Percentiles rank a stretch among this genome's conserved stretches.
These are phyloP conservation scores for Zaprionus vittiger DNA, from an alignment of 1,140 invertebrate genomes.

Conservation along the genomic window DNA sequence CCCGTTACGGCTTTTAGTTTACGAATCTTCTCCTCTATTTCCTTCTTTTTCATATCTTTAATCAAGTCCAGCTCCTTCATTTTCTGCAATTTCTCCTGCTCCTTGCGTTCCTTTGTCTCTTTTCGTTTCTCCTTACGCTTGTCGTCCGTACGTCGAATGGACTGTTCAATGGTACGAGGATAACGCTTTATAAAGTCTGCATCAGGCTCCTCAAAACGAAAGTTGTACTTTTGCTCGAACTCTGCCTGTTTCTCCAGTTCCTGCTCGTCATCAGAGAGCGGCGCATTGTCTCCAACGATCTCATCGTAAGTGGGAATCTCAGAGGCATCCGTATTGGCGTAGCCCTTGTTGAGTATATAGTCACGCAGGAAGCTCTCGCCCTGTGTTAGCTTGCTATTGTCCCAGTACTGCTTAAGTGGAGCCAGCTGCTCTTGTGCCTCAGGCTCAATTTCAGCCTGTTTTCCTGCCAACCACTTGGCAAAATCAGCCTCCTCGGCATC, in stretches of 20 bases:
- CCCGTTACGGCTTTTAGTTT: slow-evolving; percentile 96
- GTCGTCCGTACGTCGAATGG: slow-evolving; percentile 92
- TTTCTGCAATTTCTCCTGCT: slow-evolving; percentile 92
- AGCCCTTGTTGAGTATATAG: slow-evolving; percentile 95
- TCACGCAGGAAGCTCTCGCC: slow-evolving; percentile 96
- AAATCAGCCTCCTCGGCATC: slow-evolving; percentile 88
- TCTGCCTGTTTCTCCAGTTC: slow-evolving; percentile 92
- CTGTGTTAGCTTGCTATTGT: slow-evolving; percentile 90
- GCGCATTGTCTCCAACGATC: slow-evolving; percentile 88
- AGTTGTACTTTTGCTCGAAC: slow-evolving; percentile 98
- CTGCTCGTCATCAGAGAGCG: slow-evolving; percentile 92
- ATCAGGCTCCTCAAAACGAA: slow-evolving; percentile 98
- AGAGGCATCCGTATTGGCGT: slow-evolving; percentile 86
- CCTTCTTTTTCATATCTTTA: slow-evolving; percentile 94
- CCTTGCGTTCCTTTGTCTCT: slow-evolving; percentile 91
- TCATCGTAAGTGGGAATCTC: slow-evolving; percentile 89
- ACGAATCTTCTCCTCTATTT: slow-evolving; percentile 95
- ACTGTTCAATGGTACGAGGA: slow-evolving; percentile 94
- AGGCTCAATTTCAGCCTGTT: slow-evolving; percentile 87
- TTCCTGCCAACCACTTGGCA: slow-evolving; percentile 92
- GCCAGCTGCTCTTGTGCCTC: slow-evolving; percentile 83
- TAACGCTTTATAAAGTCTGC: slow-evolving; percentile 96
- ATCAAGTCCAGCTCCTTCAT: slow-evolving; percentile 94
- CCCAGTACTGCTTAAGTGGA: slow-evolving; percentile 94
- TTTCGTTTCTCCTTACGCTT: slow-evolving; percentile 91